Evolutionary conservation across 2,113 vertebrate species (phyloP), one percentile per base, ranked within the genome.

Genomic region (Tenebrosternarchus preto): DNA sequence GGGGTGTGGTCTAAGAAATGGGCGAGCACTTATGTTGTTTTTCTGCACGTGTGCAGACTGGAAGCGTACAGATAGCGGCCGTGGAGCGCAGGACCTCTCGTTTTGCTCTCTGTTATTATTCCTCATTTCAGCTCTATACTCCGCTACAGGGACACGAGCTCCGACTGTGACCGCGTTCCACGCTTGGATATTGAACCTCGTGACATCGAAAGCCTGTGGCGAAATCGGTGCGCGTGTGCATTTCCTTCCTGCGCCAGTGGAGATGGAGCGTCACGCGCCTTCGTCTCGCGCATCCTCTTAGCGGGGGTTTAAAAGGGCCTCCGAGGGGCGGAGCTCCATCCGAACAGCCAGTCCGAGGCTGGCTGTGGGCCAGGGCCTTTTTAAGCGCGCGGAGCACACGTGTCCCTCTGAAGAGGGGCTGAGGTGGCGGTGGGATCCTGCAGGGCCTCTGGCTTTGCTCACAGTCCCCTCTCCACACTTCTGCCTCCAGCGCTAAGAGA

Each of bases 401-500:
- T 80, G 81, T 85, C 74, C 43, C 78, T 85, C 76, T 84, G 74
- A 85, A 84, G 75, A 76, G 61, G 71, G n/a, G 70, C 73, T 78
- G 73, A 77, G 69, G 80, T 66, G 78, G 60, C 64, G 69, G 81
- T 39, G 82, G 76, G 36, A 82, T 60, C 71, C 76, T 16, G 20
- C 83, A 59, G 57, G 84, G 25, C 81, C 84, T 57, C 19, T 55
- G 85, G 64, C 84, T 84, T n/a, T 84, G 80, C 73, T 81, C 78
- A 82, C 72, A 81, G 19, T n/a, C 77, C n/a, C 19, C 84, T 84
- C 39, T 82, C 83, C 17, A 3, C 67, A 66, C 25, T 87, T 84
- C 76, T 83, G 43, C 27, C 24, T 55, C 24, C 20, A 82, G 63
- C 84, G 83, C 77, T 68, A 88, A 88, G 84, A 81, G 81, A 81